Conservation (phyloP, 2,888 invertebrate species). For the Artemia sinica region DNA sequence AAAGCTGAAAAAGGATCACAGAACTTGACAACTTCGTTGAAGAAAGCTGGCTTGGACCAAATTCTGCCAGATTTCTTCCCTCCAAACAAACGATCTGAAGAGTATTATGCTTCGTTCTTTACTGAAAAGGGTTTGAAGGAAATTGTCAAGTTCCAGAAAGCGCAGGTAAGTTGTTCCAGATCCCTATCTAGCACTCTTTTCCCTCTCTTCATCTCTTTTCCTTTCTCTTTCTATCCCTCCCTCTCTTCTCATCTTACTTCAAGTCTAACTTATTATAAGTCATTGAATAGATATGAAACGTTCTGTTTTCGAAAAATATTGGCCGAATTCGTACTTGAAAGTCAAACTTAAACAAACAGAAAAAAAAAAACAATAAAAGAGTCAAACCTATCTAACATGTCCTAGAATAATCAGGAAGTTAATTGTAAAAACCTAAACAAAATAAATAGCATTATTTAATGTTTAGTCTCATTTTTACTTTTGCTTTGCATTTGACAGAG, state of each 20-base stretch:
- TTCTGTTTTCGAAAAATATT: not conserved
- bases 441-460: too few relatives aligned
- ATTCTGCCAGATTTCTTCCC: conserved; percentile 86
- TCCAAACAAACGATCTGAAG: conserved; percentile 77
- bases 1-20: conserved; percentile 73
- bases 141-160: conserved; percentile 42
- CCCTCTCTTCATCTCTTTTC: conserved; percentile 31
- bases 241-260: too few relatives aligned
- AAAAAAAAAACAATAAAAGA: too few relatives aligned
- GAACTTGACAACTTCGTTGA: conserved; percentile 66
- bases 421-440: too few relatives aligned
- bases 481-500: too few relatives aligned
- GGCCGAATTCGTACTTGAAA: too few relatives aligned
- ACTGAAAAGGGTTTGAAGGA: conserved; percentile 59
- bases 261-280: not conserved
- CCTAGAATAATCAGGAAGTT: too few relatives aligned
- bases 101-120: conserved; percentile 57
- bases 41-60: conserved; percentile 58
- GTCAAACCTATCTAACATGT: too few relatives aligned
- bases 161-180: conserved; percentile 32
- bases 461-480: too few relatives aligned
- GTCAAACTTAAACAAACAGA: too few relatives aligned
- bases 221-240: too few relatives aligned
- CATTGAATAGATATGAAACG: not conserved
- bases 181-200: not conserved